A percentile compares a stretch with the other conserved stretches of the same genome.
Evolutionary conservation across 2,888 invertebrate species (phyloP).

Genomic region (Psylliodes chrysocephalus): DNA sequence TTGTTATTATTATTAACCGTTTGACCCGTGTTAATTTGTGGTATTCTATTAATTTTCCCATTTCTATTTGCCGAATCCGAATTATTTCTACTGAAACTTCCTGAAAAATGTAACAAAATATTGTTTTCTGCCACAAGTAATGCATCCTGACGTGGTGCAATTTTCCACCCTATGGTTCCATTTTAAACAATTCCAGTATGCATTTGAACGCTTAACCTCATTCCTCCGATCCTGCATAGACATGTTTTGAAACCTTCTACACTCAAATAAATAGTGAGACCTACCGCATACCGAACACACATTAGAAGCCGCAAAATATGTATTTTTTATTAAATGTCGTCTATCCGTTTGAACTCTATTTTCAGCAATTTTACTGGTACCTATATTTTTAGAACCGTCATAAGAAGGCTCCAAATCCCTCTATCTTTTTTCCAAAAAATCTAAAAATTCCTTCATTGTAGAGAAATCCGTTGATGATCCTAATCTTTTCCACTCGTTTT

Average conservation of each 20-base stretch:
- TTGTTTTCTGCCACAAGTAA: constrained; percentile 12
- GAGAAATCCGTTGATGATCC: background rate
- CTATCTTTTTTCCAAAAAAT: too few relatives aligned
- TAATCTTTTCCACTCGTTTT: background rate
- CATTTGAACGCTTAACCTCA: background rate
- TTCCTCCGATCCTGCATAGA: background rate
- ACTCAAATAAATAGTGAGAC: background rate
- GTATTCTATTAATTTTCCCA: background rate
- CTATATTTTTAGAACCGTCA: background rate
- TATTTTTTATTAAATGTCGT: background rate
- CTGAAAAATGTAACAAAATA: too few relatives aligned
- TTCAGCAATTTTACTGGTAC: background rate
- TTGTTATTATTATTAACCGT: too few relatives aligned
- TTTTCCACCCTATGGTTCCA: constrained; percentile 1
- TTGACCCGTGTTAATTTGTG: too few relatives aligned
- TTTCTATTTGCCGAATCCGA: background rate
- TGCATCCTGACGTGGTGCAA: constrained; percentile 2
- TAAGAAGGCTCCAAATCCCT: background rate
- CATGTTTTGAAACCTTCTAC: background rate
- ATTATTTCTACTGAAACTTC: background rate
- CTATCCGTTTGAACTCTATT: background rate
- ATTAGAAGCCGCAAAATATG: too few relatives aligned
- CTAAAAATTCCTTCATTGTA: background rate
- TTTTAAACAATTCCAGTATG: constrained; percentile 18
- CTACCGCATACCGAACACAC: background rate